Percentiles rank a stretch among this genome's conserved stretches.
Evolutionary conservation across 2,888 invertebrate genomes (phyloP).

Genomic region (Dryobota labecula): DNA sequence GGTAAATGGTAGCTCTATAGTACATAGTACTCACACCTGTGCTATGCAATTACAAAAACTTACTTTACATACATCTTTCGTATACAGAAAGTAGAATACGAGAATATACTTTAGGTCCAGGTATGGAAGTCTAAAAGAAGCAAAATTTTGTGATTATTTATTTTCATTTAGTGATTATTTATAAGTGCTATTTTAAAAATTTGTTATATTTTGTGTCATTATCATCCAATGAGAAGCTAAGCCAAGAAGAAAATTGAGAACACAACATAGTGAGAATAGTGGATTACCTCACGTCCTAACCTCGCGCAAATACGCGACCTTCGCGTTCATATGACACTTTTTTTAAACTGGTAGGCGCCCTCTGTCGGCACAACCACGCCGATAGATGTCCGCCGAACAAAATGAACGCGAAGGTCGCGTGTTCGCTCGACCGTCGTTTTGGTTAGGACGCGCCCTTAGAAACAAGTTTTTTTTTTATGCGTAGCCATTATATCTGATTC

Average conservation of each 20-base stretch:
- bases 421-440: neutral
- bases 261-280: neutral
- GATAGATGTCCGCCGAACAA: no score
- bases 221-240: neutral
- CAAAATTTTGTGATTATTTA: no score
- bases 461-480: neutral
- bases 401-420: neutral
- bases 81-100: no score
- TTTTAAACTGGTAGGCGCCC: no score
- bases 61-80: no score
- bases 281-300: neutral
- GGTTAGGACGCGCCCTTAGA: neutral
- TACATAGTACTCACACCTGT: no score
- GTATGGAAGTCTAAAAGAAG: no score
- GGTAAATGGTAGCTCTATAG: no score
- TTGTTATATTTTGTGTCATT: neutral
- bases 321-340: neutral
- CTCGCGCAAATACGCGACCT: neutral
- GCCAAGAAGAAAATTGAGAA: neutral
- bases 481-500: neutral
- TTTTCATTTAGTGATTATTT: no score
- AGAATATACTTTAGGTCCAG: no score
- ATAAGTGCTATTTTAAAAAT: rapidly evolving
- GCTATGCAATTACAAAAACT: no score
- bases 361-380: no score